Percentiles rank a stretch among this genome's conserved stretches.
Conservation (phyloP, 2,113 vertebrate genomes). For the Nannobrachium achirus region DNA sequence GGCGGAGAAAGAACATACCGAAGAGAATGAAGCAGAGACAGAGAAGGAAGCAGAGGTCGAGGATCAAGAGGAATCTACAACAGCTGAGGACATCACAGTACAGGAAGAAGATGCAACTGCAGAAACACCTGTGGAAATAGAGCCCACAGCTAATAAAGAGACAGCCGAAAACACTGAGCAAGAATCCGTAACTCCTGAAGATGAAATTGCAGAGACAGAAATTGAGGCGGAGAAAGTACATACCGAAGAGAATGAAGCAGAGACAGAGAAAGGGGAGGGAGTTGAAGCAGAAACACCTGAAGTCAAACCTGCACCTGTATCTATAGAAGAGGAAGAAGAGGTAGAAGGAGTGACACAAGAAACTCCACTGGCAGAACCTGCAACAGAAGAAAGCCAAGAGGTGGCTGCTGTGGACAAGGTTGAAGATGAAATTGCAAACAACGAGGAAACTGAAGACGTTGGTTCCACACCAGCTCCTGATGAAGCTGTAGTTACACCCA, state of each 20-base stretch:
- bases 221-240: background rate
- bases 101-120: too few species aligned
- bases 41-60: slow-evolving; percentile 13
- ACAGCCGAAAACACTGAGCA: background rate
- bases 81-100: background rate
- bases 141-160: background rate
- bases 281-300: background rate
- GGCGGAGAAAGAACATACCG: background rate
- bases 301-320: background rate
- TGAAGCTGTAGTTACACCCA: background rate
- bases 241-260: background rate
- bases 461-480: background rate
- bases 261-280: background rate
- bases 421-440: background rate
- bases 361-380: background rate
- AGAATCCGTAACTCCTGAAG: slow-evolving; percentile 6
- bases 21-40: background rate
- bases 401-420: background rate
- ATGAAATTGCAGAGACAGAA: background rate
- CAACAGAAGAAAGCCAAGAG: background rate
- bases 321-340: background rate
- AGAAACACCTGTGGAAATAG: background rate
- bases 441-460: background rate
- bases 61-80: background rate
- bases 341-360: background rate